Base-by-base conservation (phyloP, 1,140 invertebrate genomes). In the Eubasilissa regina region DNA sequence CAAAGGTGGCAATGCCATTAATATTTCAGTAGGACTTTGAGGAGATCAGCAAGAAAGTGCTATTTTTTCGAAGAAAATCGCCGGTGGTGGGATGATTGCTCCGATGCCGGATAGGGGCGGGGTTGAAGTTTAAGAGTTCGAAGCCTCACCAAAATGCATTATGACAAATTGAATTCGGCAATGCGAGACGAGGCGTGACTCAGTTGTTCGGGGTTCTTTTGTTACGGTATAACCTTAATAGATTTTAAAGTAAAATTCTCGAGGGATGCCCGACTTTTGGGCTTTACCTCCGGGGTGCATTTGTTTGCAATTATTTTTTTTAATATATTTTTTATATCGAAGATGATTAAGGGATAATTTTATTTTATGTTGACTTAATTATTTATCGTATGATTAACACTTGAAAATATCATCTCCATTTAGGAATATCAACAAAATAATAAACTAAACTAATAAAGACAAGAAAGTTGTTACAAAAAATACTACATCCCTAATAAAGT, bases 1-100 rank as follows among this genome's bases (percentile, higher is more conserved):
- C 81, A 78, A 75, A 79, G 80, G 80, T 81, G 77, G 80, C 77
- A 79, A 79, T 81, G 66, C 62, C 77, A 79, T 81, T 81, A 81
- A 81, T 81, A 81, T 79, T 81, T 79, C 74, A 81, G 56, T 56
- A 45, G 21, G 68, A 68, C 48, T 75, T 73, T 45, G 25, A n/a
- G 53, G 75, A 77, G 75, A 77, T 66, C 75, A 66, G 60, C 51
- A 56, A 56, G 13, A 56, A 56, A 74, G 53, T 19, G 68, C 68
- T 35, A 44, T 64, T 53, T 72, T 72, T 72, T 17, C 9, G 44
- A 51, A 3, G n/a, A 66, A 47, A 73, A 51, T 73, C 68, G 51
- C 25, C 51, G 47, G 12, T 11, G 0, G 0, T 17, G 6, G 56
- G 43, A 75, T 75, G 74, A 75, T 75, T 75, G 74, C 56, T 62